A percentile compares a stretch with the other conserved stretches of the same genome.
These are phyloP conservation scores for Noctua janthe DNA, from an alignment of 2,888 invertebrate species.

Conservation along the genomic window DNA sequence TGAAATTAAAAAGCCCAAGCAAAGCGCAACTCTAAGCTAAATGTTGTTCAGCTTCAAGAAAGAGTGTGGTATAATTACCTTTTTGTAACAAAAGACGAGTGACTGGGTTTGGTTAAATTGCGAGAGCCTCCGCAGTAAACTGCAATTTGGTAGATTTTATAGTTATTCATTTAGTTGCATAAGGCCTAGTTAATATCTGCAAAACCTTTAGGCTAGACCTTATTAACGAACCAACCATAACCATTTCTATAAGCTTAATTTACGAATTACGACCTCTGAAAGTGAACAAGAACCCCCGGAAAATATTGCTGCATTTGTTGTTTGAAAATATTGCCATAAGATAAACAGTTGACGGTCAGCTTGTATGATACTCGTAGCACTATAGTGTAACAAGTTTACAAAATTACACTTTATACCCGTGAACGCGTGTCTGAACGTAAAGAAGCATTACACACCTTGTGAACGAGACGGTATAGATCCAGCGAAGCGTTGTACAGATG, in stretches of 20 bases:
- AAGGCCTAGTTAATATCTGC: neutral
- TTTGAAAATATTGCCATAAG: neutral
- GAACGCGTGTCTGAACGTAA: conserved; percentile 39
- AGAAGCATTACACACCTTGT: conserved; percentile 32
- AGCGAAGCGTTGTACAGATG: conserved; percentile 34
- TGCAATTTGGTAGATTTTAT: neutral
- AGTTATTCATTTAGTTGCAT: neutral
- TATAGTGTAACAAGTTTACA: neutral
- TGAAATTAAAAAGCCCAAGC: no score
- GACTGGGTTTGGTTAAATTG: neutral
- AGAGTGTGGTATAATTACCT: no score
- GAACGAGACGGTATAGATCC: conserved; percentile 16
- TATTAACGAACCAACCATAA: neutral
- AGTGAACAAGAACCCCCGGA: neutral
- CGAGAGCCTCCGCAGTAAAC: neutral
- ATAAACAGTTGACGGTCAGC: neutral
- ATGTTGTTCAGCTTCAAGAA: no score
- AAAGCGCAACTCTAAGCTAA: no score
- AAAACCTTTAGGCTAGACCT: neutral
- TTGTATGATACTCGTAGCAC: neutral
- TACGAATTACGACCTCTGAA: neutral
- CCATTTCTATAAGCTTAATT: neutral
- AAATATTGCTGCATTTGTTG: neutral
- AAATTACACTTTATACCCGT: conserved; percentile 13
- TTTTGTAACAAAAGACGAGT: neutral